Conservation (phyloP, 2,113 vertebrate genomes). For the Pachyramphus minor region DNA sequence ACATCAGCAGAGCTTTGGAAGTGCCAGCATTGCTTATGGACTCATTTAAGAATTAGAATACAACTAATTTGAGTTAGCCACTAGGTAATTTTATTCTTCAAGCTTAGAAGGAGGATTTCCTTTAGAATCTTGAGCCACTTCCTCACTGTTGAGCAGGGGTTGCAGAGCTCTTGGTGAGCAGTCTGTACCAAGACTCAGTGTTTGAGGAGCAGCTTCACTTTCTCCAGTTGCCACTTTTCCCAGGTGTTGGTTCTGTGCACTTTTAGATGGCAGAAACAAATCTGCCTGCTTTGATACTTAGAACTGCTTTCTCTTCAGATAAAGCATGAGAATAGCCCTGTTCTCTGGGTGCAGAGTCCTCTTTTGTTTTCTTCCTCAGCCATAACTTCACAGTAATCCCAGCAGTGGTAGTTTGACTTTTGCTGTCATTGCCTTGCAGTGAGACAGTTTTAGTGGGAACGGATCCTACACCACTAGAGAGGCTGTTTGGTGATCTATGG, state of each 20-base stretch:
- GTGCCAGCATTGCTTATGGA: neutral
- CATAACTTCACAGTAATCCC: neutral
- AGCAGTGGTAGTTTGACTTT: neutral
- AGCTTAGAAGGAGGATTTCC: neutral
- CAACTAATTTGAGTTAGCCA: too few species aligned
- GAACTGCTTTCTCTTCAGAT: neutral
- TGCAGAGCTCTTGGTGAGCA: neutral
- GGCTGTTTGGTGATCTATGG: neutral
- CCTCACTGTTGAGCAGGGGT: neutral
- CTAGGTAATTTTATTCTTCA: neutral
- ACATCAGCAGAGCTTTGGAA: neutral
- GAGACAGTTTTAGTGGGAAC: neutral
- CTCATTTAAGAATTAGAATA: neutral
- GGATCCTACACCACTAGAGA: neutral
- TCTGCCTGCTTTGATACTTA: neutral
- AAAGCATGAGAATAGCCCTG: neutral
- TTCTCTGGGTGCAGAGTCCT: neutral
- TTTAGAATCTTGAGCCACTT: neutral
- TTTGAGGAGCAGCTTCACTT: neutral
- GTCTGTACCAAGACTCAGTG: neutral
- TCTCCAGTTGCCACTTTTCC: neutral
- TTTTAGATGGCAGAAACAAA: neutral
- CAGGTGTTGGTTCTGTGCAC: neutral
- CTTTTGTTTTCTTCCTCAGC: neutral
- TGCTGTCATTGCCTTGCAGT: neutral